These are phyloP conservation scores for Chinchilla lanigera DNA, from an alignment of 2,113 vertebrate species.

Conservation along the genomic window DNA sequence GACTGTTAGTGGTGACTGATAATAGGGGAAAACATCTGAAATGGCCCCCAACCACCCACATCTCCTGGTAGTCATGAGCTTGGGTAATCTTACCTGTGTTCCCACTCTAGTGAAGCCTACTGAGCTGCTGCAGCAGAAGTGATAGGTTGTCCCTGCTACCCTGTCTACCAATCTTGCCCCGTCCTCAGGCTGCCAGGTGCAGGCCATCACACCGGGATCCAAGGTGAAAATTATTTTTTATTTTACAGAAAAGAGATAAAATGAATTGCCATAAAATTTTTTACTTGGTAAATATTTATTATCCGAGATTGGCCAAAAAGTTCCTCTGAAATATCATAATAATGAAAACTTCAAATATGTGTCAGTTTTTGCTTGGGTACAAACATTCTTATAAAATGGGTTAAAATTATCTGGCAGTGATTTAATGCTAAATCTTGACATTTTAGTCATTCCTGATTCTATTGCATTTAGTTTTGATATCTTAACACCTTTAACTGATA, in stretches of 20 bases:
- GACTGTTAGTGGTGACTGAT: neutral
- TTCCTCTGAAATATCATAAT: neutral
- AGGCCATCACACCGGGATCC: accelerated
- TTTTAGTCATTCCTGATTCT: slow-evolving; percentile 19
- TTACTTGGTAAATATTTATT: neutral
- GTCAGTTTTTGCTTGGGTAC: neutral
- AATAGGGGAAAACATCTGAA: neutral
- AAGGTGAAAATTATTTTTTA: neutral
- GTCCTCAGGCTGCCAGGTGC: neutral
- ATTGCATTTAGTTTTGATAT: neutral
- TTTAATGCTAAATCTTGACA: neutral
- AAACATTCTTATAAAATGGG: neutral
- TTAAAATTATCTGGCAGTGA: neutral
- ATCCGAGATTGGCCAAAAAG: neutral
- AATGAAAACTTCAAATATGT: neutral
- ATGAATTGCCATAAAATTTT: neutral
- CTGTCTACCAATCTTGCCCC: neutral
- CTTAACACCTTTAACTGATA: neutral
- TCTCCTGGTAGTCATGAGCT: neutral
- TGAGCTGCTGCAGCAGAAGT: neutral
- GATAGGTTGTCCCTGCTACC: neutral
- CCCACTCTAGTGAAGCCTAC: neutral
- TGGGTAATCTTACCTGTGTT: neutral
- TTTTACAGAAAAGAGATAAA: too few relatives aligned
- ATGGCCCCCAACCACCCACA: too few relatives aligned